phyloP scores from a whole-genome alignment of 2,797 vertebrate genomes.

The Rhodeus uyekii region DNA sequence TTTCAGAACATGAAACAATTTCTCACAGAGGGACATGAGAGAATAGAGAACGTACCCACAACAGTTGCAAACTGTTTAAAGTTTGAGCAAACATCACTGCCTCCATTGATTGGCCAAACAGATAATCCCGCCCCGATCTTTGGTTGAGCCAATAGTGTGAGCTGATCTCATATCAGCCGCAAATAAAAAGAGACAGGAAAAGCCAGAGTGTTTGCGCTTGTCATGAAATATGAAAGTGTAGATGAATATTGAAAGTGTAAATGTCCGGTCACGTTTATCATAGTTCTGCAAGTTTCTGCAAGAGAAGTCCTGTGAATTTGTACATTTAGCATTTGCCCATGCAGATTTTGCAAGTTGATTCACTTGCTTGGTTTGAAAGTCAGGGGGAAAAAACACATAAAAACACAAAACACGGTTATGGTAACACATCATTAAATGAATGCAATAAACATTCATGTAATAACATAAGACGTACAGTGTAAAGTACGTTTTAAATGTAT shows the following conservation, averaged over 20 bases:
- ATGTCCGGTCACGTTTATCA: background rate
- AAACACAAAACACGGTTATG: too few relatives aligned
- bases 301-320: background rate
- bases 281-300: background rate
- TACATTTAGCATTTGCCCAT: too few relatives aligned
- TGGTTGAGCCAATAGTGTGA: background rate
- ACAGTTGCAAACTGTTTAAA: background rate
- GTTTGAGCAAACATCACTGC: background rate
- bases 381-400: too few relatives aligned
- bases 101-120: background rate
- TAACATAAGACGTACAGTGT: too few relatives aligned
- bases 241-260: background rate
- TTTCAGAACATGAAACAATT: slow-evolving; percentile 33
- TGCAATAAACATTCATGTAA: too few relatives aligned
- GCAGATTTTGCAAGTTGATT: too few relatives aligned
- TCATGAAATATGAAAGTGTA: background rate
- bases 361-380: too few relatives aligned
- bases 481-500: too few relatives aligned
- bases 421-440: too few relatives aligned
- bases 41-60: slow-evolving; percentile 2
- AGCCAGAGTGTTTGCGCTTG: background rate
- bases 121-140: background rate
- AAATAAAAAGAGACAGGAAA: background rate
- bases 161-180: background rate
- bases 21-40: background rate